Evolutionary conservation across 2,113 vertebrate species (phyloP).

Genomic region (Python bivittatus): DNA sequence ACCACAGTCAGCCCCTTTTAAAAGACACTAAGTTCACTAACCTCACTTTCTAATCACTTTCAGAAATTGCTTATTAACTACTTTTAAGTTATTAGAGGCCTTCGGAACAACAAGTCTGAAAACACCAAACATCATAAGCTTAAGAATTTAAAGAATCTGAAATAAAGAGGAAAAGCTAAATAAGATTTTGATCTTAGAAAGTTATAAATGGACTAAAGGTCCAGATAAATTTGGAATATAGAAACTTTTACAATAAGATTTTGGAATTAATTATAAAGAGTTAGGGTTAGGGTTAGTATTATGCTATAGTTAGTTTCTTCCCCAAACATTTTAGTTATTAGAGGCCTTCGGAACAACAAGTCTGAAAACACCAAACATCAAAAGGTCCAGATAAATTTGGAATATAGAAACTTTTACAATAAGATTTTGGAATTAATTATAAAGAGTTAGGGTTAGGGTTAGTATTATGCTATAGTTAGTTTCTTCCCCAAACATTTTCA

Average conservation of each 20-base stretch:
- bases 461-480: neutral
- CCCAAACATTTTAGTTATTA: neutral
- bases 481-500: neutral
- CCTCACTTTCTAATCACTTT: neutral
- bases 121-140: neutral
- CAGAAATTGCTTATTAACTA: neutral
- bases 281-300: no score
- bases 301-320: neutral
- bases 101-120: neutral
- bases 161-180: neutral
- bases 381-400: neutral
- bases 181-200: neutral
- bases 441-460: no score
- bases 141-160: neutral
- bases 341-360: no score
- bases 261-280: neutral
- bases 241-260: neutral
- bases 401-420: neutral
- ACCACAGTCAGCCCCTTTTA: neutral
- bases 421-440: neutral
- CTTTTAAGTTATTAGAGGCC: neutral
- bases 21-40: neutral
- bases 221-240: neutral
- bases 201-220: neutral
- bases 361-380: no score